Base-by-base conservation (phyloP, 2,888 invertebrate species). In the Teleogryllus oceanicus region DNA sequence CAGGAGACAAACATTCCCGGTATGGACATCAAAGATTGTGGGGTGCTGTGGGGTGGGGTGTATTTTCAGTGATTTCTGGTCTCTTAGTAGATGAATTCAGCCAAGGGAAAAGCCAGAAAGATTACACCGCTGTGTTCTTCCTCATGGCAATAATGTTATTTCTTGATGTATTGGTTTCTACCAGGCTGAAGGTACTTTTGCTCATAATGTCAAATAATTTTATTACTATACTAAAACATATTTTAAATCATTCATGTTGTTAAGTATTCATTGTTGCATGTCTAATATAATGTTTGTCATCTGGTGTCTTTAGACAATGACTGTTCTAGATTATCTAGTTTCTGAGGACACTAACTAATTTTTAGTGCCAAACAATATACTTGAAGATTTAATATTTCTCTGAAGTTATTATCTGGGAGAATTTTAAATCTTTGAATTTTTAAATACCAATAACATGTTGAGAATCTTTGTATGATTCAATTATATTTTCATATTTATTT, bases 1-100 rank as follows among this genome's bases (percentile, higher is more conserved):
- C 85, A 94, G 94, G 93, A 77, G 91, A 92, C 8, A 90, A 91
- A 79, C 91, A 92, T n/a, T 90, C 92, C 77, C 89, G 91, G 49
- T 97, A 95, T 86, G 97, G 97, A 0, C 91, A 92, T 83, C 97
- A 97, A 86, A 90, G 96, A 76, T 88, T 96, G 81, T 97, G 94
- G 92, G 96, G 97, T 0, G 94, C 96, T 0, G 89, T 97, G 2
- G 97, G 96, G 0, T 96, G 94, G 92, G 96, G 96, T 21, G 86
- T 93, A 78, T 91, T 95, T 84, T 92, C 94, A 0, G 88, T 95
- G 49, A 85, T 94, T 20, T 90, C 94, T 2, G 96, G 96, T 0
- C 88, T 92, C n/a, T 88, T 96, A 2, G 93, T 96, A 20, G 96
- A 96, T 85, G 84, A 89, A 49, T 90, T 92, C 84, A 95, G 94